Base-by-base conservation (phyloP, 2,113 vertebrate species). In the Plestiodon gilberti region DNA sequence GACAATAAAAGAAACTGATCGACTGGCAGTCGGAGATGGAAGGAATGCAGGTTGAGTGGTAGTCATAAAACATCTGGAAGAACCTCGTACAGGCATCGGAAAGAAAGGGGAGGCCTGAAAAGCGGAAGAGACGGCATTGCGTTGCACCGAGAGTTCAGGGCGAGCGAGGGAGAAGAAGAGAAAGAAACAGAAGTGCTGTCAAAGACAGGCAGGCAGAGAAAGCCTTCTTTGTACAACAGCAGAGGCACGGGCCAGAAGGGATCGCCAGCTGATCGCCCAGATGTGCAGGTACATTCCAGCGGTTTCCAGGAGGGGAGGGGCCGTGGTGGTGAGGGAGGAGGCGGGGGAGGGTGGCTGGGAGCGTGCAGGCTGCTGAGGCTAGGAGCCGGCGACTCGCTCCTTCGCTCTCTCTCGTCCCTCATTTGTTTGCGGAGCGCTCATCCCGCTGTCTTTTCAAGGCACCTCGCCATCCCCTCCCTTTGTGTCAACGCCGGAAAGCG, bases 141-240 rank as follows among this genome's bases (percentile, higher is more conserved):
- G 13, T 2, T 1, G 40, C 23, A 35, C n/a, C 1, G 17, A 30
- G 62, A 28, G 25, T 28, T n/a, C n/a, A n/a, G n/a, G n/a, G n/a
- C n/a, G 52, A 22, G 59, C 22, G 35, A 10, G 28, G 61, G 11
- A 11, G 9, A 23, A 25, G 15, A 9, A 82, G 11, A 33, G 30
- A 33, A 69, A 52, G 11, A 40, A 43, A 28, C 22, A 7, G 8
- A 25, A 25, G 30, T 17, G 83, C 59, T 87, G 71, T 74, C 71
- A 69, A 65, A 55, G 70, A 10, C 76, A 23, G n/a, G n/a, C n/a
- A n/a, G 17, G 25, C 52, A 2, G 33, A 84, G 77, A 94, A 93
- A 92, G 87, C 83, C 25, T 52, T 64, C 92, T 93, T 91, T 94
- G 94, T 93, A 84, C 83, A 14, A 14, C 9, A 69, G 77, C 48